Base-by-base conservation (phyloP, 2,888 invertebrate genomes). In the Lycocerus yunnanus region DNA sequence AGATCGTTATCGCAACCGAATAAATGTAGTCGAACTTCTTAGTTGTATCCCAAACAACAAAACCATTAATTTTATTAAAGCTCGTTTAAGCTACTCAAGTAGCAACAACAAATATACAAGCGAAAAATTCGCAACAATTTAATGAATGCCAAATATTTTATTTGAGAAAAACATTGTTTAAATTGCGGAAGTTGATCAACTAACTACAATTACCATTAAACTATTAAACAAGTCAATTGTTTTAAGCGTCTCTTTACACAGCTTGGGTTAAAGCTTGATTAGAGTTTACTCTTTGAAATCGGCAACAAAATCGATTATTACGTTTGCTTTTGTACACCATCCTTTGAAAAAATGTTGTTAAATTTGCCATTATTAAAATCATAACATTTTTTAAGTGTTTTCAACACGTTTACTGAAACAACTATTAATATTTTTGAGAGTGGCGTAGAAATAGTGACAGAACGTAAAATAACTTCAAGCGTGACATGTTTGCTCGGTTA, bases 171-270 rank as follows among this genome's bases (percentile, higher is more conserved):
- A 43, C n/a, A 43, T 43, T n/a, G 43, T 6, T n/a, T 43, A 43
- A 43, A 43, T 43, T 43, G 43, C n/a, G n/a, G 43, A 43, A 43
- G 43, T 43, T 43, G 69, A 69, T 69, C 61, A 69, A 63, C 69
- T 27, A 69, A 63, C 69, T 27, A 63, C 15, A 63, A 21, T 59
- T 71, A 59, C 66, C 59, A 58, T 71, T 71, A 71, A 67, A 72
- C 72, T 72, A 72, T 72, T 72, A 72, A 72, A 60, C 67, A 67
- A 72, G 67, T 72, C 66, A 72, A 68, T 67, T 72, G 68, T 66
- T 66, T 61, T 13, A 59, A 72, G 61, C 66, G 58, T 72, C 72
- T 67, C 71, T 71, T 66, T 68, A 72, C 67, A 72, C 61, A 61
- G 72, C 67, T 66, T 63, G 67, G n/a, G 67, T 60, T 24, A 60